Conservation (phyloP, 2,888 invertebrate species). For the Sarcophaga rosellei region DNA sequence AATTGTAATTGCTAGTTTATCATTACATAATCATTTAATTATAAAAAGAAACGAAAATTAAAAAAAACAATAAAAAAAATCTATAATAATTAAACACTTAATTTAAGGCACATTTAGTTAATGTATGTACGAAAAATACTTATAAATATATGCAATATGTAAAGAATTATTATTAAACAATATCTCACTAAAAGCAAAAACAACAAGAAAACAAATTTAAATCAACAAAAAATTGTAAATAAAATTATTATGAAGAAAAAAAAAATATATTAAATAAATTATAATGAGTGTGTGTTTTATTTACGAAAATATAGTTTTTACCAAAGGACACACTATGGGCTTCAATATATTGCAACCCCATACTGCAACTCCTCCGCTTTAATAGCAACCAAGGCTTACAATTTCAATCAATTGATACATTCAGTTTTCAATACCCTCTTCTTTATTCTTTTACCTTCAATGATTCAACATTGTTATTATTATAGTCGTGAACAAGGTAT, state of each 20-base stretch:
- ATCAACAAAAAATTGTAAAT: conserved; percentile 58
- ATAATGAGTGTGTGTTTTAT: not conserved
- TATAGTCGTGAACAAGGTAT: no score
- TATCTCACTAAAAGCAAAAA: conserved; percentile 17
- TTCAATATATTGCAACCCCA: no score
- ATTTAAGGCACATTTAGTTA: conserved; percentile 41
- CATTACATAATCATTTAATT: conserved; percentile 59
- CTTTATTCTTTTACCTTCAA: no score
- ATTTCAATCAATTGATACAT: no score
- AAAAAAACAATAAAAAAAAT: not conserved
- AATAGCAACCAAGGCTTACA: no score
- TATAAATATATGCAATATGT: conserved; percentile 48
- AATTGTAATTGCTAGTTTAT: conserved; percentile 49
- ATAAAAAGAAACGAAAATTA: conserved; percentile 22
- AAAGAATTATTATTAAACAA: conserved; percentile 45
- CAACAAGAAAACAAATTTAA: not conserved
- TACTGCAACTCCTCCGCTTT: not conserved
- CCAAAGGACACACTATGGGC: not conserved
- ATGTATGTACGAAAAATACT: not conserved
- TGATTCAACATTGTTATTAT: no score
- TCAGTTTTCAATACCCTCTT: no score
- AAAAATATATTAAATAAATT: not conserved
- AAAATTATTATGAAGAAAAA: conserved; percentile 37
- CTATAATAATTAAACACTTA: not conserved
- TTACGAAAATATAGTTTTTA: not conserved